Evolutionary conservation across 2,888 invertebrate genomes (phyloP), one percentile per base, ranked within the genome.

Genomic region (Asteroscopus sphinx): DNA sequence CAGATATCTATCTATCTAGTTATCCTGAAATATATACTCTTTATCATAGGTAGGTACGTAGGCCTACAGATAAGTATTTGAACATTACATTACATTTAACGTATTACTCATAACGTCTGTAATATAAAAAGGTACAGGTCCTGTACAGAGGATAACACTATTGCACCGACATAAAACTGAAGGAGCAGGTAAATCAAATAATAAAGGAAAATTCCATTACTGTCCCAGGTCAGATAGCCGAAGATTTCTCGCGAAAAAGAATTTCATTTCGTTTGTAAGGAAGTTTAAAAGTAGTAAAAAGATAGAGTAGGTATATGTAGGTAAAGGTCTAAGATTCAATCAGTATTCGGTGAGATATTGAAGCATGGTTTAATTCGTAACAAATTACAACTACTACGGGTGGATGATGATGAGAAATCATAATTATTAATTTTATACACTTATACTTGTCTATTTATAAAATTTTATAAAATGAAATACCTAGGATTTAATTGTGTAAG

Each of bases 171-270:
- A 88, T 89, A 89, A 90, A 91, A 90, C 87, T 85, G 83, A 85
- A 86, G 85, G 86, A 87, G 78, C 84, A 85, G 85, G 85, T 88
- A 92, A 92, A 92, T 92, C 91, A 89, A 92, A 92, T 93, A 92
- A 92, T 87, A 92, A 87, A 88, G 89, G 92, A 87, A 90, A 91
- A 93, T 92, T 88, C 79, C 81, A 87, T 93, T 91, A 93, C 85
- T 69, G 83, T 79, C 82, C 86, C 86, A 74, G 85, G 86, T 84
- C 86, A 83, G 81, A 86, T 87, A 86, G 83, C 80, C 81, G 82
- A 84, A 86, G 81, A 87, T 86, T 86, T 86, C 70, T 83, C 77
- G 79, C 73, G 83, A 85, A 85, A 88, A 87, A 81, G 83, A 85
- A 84, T 88, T 88, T 81, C 79, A 77, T 84, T 85, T 79, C 66